These are phyloP conservation scores for Rhyacichthys aspro DNA, from an alignment of 2,797 vertebrate species.

Conservation along the genomic window DNA sequence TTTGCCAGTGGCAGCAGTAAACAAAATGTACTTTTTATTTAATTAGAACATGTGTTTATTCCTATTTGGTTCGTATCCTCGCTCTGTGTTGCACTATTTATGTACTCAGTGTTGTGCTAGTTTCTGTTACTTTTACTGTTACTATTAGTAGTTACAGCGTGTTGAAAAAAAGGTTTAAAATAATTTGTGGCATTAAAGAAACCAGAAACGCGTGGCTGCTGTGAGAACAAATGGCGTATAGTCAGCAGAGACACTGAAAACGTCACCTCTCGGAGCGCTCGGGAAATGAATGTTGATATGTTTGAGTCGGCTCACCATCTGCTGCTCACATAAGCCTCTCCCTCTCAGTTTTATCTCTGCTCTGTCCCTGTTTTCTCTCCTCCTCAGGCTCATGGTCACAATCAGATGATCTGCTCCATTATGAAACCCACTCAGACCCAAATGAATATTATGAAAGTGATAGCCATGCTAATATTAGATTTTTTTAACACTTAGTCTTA, in stretches of 20 bases:
- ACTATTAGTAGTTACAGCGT: too few relatives aligned
- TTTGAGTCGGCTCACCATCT: constrained; percentile 56
- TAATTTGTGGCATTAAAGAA: not conserved
- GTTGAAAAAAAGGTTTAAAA: not conserved
- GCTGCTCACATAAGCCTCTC: constrained; percentile 49
- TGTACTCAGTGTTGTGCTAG: too few relatives aligned
- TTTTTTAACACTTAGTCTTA: constrained; percentile 1
- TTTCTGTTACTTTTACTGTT: too few relatives aligned
- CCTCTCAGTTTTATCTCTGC: constrained; percentile 35
- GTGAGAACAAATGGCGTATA: constrained; percentile 10
- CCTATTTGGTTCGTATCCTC: too few relatives aligned
- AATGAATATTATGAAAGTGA: constrained; percentile 16
- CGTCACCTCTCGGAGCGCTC: constrained; percentile 24
- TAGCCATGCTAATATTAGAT: constrained; percentile 14
- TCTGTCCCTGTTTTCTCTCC: constrained; percentile 9
- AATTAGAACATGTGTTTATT: too few relatives aligned
- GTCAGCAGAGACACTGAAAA: constrained; percentile 26
- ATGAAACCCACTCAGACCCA: constrained; percentile 20
- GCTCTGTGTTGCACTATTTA: too few relatives aligned
- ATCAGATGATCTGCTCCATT: constrained; percentile 43
- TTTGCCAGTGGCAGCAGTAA: constrained; percentile 1
- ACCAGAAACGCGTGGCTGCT: not conserved
- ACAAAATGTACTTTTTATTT: constrained; percentile 8
- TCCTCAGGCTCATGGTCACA: constrained; percentile 35
- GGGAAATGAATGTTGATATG: constrained; percentile 45